Evolutionary conservation across 35 echinoderm and acorn worm genomes (phyloP).

Genomic region (Ophioderma brevispina): DNA sequence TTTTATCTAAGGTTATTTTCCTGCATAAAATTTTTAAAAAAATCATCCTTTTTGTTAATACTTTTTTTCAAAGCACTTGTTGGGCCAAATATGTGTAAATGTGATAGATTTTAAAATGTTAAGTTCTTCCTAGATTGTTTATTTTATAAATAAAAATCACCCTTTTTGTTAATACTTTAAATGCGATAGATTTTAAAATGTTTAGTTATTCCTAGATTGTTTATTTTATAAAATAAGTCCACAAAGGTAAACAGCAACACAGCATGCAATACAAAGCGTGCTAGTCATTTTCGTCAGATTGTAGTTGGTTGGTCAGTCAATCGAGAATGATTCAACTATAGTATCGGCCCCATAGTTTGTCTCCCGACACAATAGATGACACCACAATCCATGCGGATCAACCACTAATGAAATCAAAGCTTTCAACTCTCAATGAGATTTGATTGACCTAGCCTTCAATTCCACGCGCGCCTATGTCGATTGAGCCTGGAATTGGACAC

Average conservation of each 20-base stretch:
- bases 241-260: slow-evolving; percentile 1
- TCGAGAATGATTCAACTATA: background rate
- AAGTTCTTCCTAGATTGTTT: no score
- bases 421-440: background rate
- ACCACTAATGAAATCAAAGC: background rate
- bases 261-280: background rate
- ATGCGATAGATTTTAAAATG: no score
- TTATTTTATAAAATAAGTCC: no score
- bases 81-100: no score
- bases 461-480: background rate
- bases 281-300: background rate
- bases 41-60: no score
- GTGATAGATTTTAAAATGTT: no score
- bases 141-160: no score
- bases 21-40: no score
- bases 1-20: no score
- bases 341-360: background rate
- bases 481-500: background rate
- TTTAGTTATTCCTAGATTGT: no score
- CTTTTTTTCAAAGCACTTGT: no score
- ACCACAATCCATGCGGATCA: background rate
- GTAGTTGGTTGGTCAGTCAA: background rate
- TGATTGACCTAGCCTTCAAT: background rate
- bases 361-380: background rate
- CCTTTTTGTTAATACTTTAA: no score